phyloP scores from a whole-genome alignment of 2,888 invertebrate species.

The Euzetes globulus region DNA sequence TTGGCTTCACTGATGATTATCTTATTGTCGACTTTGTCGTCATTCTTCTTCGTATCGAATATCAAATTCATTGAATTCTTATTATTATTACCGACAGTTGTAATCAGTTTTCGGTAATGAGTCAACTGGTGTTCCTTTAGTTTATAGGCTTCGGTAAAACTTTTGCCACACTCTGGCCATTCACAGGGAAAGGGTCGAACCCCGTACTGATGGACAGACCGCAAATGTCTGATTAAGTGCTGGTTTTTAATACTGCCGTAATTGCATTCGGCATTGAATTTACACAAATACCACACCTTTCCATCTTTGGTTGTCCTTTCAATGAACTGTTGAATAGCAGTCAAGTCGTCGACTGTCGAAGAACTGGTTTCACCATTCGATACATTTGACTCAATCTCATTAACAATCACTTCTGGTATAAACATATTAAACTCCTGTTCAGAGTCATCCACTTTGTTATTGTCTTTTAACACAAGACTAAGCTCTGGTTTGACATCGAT shows the following conservation, averaged over 20 bases:
- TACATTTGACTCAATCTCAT: slow-evolving; percentile 15
- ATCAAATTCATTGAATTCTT: slow-evolving; percentile 8
- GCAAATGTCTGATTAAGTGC: slow-evolving; percentile 76
- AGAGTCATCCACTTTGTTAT: not conserved
- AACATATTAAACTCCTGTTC: slow-evolving; percentile 1
- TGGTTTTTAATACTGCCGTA: slow-evolving; percentile 55
- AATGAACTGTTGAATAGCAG: not conserved
- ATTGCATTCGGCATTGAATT: not conserved
- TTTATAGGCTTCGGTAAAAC: slow-evolving; percentile 87
- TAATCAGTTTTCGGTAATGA: slow-evolving; percentile 51
- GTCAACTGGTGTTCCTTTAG: slow-evolving; percentile 86
- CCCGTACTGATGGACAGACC: slow-evolving; percentile 62
- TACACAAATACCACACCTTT: not conserved
- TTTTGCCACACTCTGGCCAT: slow-evolving; percentile 66
- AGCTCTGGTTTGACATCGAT: not conserved
- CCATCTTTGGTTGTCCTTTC: not conserved
- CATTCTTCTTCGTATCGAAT: slow-evolving; percentile 14
- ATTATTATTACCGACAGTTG: slow-evolving; percentile 6
- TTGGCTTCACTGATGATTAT: slow-evolving; percentile 6
- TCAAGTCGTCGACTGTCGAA: not conserved
- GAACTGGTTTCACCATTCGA: not conserved
- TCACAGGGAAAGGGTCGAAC: slow-evolving; percentile 74
- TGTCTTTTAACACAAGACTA: not conserved
- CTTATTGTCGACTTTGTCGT: not conserved
- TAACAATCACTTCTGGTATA: slow-evolving; percentile 20